Conservation (phyloP, 2,888 invertebrate species). For the Drepanosiphum platanoidis region DNA sequence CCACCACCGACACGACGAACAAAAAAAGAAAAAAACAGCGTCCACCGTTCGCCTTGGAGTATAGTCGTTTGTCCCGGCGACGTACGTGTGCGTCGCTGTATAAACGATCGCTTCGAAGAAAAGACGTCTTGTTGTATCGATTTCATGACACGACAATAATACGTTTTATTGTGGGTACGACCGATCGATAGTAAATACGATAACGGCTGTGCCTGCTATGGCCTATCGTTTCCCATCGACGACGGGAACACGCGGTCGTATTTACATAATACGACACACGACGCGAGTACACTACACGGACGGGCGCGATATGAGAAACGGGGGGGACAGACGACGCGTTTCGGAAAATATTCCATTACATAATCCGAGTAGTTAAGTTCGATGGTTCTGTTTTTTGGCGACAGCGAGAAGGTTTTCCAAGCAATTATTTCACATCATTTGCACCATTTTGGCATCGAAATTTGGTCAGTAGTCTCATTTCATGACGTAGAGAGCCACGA, state of each 20-base stretch:
- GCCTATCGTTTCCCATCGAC: neutral
- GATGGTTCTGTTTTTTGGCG: too few species aligned
- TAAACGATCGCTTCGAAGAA: neutral
- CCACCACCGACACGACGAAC: neutral
- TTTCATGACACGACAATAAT: constrained; percentile 15
- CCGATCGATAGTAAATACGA: constrained; percentile 16
- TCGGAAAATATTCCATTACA: too few species aligned
- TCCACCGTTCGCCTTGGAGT: neutral
- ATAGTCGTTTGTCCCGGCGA: neutral
- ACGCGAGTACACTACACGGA: too few species aligned
- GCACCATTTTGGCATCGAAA: too few species aligned
- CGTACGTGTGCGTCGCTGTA: neutral
- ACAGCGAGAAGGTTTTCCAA: too few species aligned
- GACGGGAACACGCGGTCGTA: neutral
- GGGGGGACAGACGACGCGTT: too few species aligned
- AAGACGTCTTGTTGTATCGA: too few species aligned
- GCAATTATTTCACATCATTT: too few species aligned
- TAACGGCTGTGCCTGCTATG: neutral
- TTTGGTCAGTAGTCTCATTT: too few species aligned
- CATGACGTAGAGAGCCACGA: too few species aligned
- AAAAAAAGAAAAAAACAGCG: neutral
- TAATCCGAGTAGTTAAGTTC: too few species aligned
- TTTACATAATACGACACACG: neutral
- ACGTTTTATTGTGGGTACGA: neutral
- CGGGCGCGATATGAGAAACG: too few species aligned